These are phyloP conservation scores for Lomographa bimaculata DNA, from an alignment of 2,888 invertebrate genomes.

Conservation along the genomic window DNA sequence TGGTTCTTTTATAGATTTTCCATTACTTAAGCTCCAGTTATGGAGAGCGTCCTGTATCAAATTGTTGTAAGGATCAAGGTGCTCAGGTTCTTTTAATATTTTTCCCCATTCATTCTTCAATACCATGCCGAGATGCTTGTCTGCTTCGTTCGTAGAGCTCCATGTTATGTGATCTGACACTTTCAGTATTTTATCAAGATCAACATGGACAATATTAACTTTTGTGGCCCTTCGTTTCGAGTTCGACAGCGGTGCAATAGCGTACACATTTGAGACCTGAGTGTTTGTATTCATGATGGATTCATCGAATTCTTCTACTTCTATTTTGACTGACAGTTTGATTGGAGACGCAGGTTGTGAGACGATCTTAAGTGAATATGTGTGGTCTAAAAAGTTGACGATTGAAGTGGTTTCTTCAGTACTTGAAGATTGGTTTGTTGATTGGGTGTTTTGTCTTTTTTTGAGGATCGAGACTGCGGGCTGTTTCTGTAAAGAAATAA, in stretches of 20 bases:
- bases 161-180: constrained; percentile 22
- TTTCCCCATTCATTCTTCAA: constrained; percentile 39
- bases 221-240: too few relatives aligned
- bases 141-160: constrained; percentile 28
- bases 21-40: constrained; percentile 29
- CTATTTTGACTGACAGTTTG: constrained; percentile 26
- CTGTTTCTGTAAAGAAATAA: background rate
- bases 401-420: too few relatives aligned
- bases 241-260: too few relatives aligned
- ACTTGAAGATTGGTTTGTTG: too few relatives aligned
- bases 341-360: background rate
- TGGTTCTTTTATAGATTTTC: constrained; percentile 23
- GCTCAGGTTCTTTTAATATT: background rate
- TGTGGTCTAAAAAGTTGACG: too few relatives aligned
- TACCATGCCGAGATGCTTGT: constrained; percentile 37
- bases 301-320: constrained; percentile 34
- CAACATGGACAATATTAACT: constrained; percentile 11
- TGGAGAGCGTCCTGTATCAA: constrained; percentile 34
- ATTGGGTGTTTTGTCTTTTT: too few relatives aligned
- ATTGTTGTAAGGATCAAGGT: background rate
- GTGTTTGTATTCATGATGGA: constrained; percentile 3
- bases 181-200: constrained; percentile 20
- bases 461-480: background rate
- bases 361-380: background rate
- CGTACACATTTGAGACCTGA: too few relatives aligned